Percentiles rank a stretch among this genome's conserved stretches.
phyloP scores from a whole-genome alignment of 2,888 invertebrate genomes.

The Chironomus tentans region DNA sequence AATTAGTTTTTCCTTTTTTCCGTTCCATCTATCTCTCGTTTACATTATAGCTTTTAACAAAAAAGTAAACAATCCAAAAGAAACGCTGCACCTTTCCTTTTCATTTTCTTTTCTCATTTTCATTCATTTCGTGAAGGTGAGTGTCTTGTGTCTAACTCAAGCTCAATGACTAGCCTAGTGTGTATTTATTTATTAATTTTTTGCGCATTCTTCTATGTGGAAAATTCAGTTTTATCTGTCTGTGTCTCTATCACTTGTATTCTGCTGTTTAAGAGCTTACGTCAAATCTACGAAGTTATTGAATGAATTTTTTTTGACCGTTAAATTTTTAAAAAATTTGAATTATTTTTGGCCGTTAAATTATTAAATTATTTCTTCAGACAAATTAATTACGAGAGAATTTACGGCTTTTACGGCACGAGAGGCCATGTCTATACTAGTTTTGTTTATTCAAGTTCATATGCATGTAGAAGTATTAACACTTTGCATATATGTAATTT shows the following conservation, averaged over 20 bases:
- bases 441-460: neutral
- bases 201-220: too few relatives aligned
- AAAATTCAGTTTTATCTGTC: neutral
- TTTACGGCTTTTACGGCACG: neutral
- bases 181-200: too few relatives aligned
- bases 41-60: neutral
- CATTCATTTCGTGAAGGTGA: neutral
- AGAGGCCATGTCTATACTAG: neutral
- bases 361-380: too few relatives aligned
- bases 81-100: neutral
- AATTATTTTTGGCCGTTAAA: too few relatives aligned
- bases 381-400: too few relatives aligned
- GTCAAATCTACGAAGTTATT: too few relatives aligned
- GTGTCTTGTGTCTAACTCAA: neutral
- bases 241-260: too few relatives aligned
- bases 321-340: too few relatives aligned
- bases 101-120: neutral
- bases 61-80: neutral
- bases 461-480: neutral
- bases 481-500: constrained; percentile 30
- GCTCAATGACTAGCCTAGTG: neutral
- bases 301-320: too few relatives aligned
- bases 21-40: neutral
- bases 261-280: too few relatives aligned
- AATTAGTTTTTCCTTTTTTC: neutral